Evolutionary conservation across 2,113 vertebrate species (phyloP), one percentile per base, ranked within the genome.

Genomic region (Dromiciops gliroides): DNA sequence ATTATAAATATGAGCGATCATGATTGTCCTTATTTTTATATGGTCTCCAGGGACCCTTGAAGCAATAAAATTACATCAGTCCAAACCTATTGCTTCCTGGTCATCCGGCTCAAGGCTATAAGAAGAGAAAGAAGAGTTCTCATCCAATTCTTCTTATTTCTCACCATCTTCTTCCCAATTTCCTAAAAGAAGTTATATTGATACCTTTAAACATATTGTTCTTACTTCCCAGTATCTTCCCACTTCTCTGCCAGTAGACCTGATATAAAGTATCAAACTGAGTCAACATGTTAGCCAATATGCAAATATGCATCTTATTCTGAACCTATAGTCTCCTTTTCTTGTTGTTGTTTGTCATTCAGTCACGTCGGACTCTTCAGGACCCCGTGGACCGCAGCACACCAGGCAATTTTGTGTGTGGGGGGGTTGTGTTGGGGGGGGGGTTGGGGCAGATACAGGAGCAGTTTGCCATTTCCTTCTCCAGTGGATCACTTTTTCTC

Each of bases 71-170:
- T 51, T 16, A 48, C 26, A 6, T 0, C 50, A 94, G 51, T 26
- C 0, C 19, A 48, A 3, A 8, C 24, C 12, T 51, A 11, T 24
- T 22, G n/a, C 47, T 51, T 31, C 48, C 51, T 37, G 44, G 90
- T 48, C 25, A 51, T 31, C 8, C 12, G 0, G 37, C 56, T 16
- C 28, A 1, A 2, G 7, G 26, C 48, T 47, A 0, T n/a, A 5
- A 24, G 2, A 3, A 49, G 90, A 91, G 24, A 31, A 37, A 60
- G 47, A 47, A 89, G 92, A 50, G 48, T 23, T 10, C 0, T n/a
- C 28, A 0, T 48, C 67, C 48, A 6, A 0, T 23, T 49, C 51
- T 23, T 49, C 51, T 67, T 67, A 67, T 37, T 67, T 67, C 31
- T 67, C 12, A 28, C 31, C 11, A 67, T 67, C 60, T 67, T 67